Evolutionary conservation across 2,888 invertebrate species (phyloP).

Genomic region (Pterostichus niger): DNA sequence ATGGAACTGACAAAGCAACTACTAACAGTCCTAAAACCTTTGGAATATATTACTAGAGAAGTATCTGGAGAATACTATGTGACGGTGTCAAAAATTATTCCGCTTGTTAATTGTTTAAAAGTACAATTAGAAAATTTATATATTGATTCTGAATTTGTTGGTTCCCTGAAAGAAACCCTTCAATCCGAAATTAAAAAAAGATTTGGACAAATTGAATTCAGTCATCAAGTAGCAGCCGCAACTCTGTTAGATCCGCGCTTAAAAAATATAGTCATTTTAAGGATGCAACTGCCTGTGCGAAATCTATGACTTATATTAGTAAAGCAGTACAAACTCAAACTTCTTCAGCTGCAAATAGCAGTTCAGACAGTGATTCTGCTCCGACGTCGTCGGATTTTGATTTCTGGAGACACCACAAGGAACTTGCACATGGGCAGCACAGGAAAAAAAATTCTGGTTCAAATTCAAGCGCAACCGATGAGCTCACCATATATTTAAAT

Average conservation of each 20-base stretch:
- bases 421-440: no score
- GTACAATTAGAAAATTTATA: slow-evolving; percentile 9
- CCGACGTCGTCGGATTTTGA: no score
- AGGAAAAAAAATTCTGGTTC: no score
- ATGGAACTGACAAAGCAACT: neutral
- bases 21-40: neutral
- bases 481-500: no score
- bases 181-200: neutral
- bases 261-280: slow-evolving; percentile 45
- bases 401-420: no score
- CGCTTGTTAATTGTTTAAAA: slow-evolving; percentile 34
- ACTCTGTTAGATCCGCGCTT: slow-evolving; percentile 57
- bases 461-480: no score
- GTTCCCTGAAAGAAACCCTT: neutral
- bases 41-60: neutral
- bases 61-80: slow-evolving; percentile 1
- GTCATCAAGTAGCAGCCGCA: slow-evolving; percentile 30
- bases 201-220: slow-evolving; percentile 56
- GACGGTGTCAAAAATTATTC: neutral
- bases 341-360: no score
- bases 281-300: no score
- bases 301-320: no score
- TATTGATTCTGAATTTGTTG: no score
- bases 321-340: no score
- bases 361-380: no score